A percentile compares a stretch with the other conserved stretches of the same genome.
These are phyloP conservation scores for Philonicus albiceps DNA, from an alignment of 2,888 invertebrate genomes.

Conservation along the genomic window DNA sequence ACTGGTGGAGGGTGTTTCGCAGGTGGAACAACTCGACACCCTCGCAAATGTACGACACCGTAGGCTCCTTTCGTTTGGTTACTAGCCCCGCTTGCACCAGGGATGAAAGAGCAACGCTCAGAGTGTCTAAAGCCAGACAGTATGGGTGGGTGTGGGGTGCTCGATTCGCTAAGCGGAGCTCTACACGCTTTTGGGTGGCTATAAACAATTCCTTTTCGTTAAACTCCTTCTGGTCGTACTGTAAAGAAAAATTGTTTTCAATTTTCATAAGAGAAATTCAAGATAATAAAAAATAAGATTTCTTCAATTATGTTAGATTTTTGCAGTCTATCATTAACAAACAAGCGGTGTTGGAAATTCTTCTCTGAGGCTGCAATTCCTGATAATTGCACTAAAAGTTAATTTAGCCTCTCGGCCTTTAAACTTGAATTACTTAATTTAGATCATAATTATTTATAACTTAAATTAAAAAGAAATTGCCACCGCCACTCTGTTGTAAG, in stretches of 20 bases:
- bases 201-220: slow-evolving; percentile 67
- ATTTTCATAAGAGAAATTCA: too few species aligned
- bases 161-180: slow-evolving; percentile 63
- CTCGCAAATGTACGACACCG: slow-evolving; percentile 17
- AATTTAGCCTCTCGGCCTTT: too few species aligned
- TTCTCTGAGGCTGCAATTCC: too few species aligned
- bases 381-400: too few species aligned
- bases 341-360: too few species aligned
- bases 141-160: slow-evolving; percentile 71
- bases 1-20: slow-evolving; percentile 55
- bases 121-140: slow-evolving; percentile 75
- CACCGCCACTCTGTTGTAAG: too few species aligned
- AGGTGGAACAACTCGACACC: slow-evolving; percentile 52
- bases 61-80: slow-evolving; percentile 51
- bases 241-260: slow-evolving; percentile 42
- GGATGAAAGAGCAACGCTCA: slow-evolving; percentile 68
- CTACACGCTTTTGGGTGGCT: slow-evolving; percentile 69
- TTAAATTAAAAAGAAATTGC: too few species aligned
- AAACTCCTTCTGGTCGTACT: slow-evolving; percentile 56
- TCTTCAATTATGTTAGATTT: too few species aligned
- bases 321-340: too few species aligned
- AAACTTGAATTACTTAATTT: too few species aligned
- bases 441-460: too few species aligned
- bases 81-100: slow-evolving; percentile 62
- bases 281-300: too few species aligned